Evolutionary conservation across 2,113 vertebrate species (phyloP).

Genomic region (Eulemur macaco): DNA sequence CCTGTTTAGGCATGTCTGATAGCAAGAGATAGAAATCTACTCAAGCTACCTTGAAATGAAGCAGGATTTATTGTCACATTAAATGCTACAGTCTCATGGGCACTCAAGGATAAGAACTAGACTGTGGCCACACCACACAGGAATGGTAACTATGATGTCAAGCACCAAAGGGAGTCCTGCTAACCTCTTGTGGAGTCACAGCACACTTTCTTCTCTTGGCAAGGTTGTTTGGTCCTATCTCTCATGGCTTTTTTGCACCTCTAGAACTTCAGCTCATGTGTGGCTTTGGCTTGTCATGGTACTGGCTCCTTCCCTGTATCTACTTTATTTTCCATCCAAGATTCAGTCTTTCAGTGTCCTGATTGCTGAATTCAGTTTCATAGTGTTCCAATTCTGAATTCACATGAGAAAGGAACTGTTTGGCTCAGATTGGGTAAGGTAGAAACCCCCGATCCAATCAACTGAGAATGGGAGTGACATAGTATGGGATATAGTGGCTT

Average conservation of each 20-base stretch:
- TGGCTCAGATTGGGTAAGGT: not conserved
- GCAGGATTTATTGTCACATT: not conserved
- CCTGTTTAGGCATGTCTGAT: not conserved
- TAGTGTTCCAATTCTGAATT: not conserved
- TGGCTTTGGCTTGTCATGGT: not conserved
- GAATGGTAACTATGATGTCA: not conserved
- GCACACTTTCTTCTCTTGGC: not conserved
- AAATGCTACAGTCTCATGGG: not conserved
- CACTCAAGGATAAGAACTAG: not conserved
- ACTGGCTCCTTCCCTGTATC: not conserved
- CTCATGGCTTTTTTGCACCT: not conserved
- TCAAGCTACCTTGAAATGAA: conserved; percentile 23
- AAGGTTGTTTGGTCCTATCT: not conserved
- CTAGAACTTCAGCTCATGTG: not conserved
- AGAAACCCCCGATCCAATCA: not conserved
- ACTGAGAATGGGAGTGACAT: not conserved
- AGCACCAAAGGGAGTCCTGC: not conserved
- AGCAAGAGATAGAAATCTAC: conserved; percentile 37
- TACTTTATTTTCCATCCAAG: conserved; percentile 19
- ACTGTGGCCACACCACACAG: not conserved
- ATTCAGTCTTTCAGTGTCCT: not conserved
- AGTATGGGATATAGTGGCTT: not conserved
- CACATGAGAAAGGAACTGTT: not conserved
- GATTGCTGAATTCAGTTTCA: conserved; percentile 38
- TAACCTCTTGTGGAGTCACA: not conserved